Evolutionary conservation across 23 tunicate species (phyloP), one percentile per base, ranked within the genome.

Genomic region (Corella eumyota): DNA sequence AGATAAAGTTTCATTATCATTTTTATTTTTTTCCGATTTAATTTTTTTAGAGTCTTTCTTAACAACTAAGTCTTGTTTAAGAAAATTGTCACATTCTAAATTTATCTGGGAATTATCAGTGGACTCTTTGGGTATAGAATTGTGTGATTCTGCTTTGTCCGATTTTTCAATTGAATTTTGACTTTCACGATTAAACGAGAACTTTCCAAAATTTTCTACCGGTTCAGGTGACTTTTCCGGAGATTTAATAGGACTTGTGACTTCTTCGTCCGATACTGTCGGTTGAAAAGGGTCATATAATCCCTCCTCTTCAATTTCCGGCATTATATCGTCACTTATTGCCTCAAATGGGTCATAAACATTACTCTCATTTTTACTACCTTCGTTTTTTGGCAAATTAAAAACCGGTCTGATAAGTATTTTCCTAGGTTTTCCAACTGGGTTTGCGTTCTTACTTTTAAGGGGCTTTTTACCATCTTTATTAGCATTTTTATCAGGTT

Each of bases 251-350:
- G n/a, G n/a, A n/a, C n/a, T n/a, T n/a, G n/a, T n/a, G n/a, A n/a
- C n/a, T 33, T 86, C 95, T 26, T 86, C 95, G 32, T 86, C 95
- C 11, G 85, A 70, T 45, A 63, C 28, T 19, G 85, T 86, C 21
- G 95, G 95, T 31, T 80, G 75, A 60, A 86, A 86, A 27, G 95
- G 95, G 58, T 86, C 95, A 34, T 86, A 86, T 36, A 77, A 31
- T 19, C 36, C 40, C 0, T 25, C 59, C 4, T 58, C 75, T 7
- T 60, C 76, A 7, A 45, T 31, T 17, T 74, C 24, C 13, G 52
- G 75, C 17, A 49, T 56, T 15, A 32, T 17, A 47, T 78, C 76
- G 56, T 60, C 76, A n/a, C 50, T 70, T 11, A 69, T 69, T 3
- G 71, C 65, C 19, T 69, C 62, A 47, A 63, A 78, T 20, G 86